Conservation (phyloP, 1,140 invertebrate species). For the Uloborus diversus region DNA sequence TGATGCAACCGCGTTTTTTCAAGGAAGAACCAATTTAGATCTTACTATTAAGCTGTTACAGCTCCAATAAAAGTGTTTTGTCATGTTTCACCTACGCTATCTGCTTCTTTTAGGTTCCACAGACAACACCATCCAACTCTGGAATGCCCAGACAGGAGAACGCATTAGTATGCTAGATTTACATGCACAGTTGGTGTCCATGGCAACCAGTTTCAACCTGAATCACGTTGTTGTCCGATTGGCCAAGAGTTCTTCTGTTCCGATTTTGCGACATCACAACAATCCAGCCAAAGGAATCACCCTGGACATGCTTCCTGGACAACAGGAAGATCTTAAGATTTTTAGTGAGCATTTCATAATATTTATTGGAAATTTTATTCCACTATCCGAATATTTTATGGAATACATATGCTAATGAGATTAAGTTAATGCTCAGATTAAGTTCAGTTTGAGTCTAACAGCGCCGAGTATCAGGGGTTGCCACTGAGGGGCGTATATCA, state of each 20-base stretch:
- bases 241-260: conserved; percentile 57
- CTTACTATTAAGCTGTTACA: too few species aligned
- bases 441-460: too few species aligned
- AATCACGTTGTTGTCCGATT: conserved; percentile 59
- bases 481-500: too few species aligned
- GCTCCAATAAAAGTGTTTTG: too few species aligned
- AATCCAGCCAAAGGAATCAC: conserved; percentile 60
- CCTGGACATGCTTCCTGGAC: conserved; percentile 49
- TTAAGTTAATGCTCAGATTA: too few species aligned
- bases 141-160: conserved; percentile 65
- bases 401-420: too few species aligned
- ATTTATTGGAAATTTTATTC: background rate
- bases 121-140: conserved; percentile 81
- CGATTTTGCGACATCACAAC: conserved; percentile 59
- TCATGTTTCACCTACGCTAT: too few species aligned
- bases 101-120: conserved; percentile 73
- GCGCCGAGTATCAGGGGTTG: too few species aligned
- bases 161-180: conserved; percentile 59
- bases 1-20: too few species aligned
- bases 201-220: conserved; percentile 57
- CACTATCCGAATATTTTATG: too few species aligned
- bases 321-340: conserved; percentile 27
- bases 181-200: conserved; percentile 55
- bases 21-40: too few species aligned
- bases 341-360: conserved; percentile 4